These are phyloP conservation scores for Taenaris catops DNA, from an alignment of 2,888 invertebrate species.

Conservation along the genomic window DNA sequence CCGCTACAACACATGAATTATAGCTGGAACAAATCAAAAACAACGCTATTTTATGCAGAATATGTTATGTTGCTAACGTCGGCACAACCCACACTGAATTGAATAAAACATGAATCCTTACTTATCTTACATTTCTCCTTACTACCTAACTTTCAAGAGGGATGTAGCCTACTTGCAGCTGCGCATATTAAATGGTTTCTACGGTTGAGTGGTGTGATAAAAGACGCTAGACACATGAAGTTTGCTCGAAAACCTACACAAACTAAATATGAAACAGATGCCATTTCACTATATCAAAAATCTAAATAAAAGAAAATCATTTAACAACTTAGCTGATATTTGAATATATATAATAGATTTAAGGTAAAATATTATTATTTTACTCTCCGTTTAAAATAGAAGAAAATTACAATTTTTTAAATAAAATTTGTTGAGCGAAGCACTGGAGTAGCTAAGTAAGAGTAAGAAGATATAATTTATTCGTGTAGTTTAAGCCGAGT, in stretches of 20 bases:
- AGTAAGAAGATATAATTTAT: too few relatives aligned
- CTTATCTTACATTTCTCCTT: conserved; percentile 20
- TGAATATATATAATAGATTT: too few relatives aligned
- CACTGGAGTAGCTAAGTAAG: too few relatives aligned
- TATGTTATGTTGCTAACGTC: conserved; percentile 18
- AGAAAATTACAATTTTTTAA: too few relatives aligned
- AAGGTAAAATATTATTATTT: neutral
- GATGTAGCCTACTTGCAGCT: conserved; percentile 15
- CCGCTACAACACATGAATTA: conserved; percentile 17
- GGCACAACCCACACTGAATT: conserved; percentile 16
- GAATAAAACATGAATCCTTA: conserved; percentile 26
- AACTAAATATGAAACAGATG: too few relatives aligned
- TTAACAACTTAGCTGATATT: neutral
- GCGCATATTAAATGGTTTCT: conserved; percentile 10
- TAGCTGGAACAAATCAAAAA: conserved; percentile 21
- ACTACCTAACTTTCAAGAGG: conserved; percentile 14
- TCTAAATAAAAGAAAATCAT: neutral
- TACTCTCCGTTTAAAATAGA: neutral
- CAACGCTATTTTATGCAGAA: conserved; percentile 22
- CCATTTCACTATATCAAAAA: neutral
- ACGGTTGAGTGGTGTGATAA: conserved; percentile 2
- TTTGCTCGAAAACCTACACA: too few relatives aligned
- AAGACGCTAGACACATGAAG: too few relatives aligned
- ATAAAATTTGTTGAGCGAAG: too few relatives aligned
- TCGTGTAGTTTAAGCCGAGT: too few relatives aligned